phyloP scores from a whole-genome alignment of 1,140 invertebrate species.

The Hylaeus anthracinus region DNA sequence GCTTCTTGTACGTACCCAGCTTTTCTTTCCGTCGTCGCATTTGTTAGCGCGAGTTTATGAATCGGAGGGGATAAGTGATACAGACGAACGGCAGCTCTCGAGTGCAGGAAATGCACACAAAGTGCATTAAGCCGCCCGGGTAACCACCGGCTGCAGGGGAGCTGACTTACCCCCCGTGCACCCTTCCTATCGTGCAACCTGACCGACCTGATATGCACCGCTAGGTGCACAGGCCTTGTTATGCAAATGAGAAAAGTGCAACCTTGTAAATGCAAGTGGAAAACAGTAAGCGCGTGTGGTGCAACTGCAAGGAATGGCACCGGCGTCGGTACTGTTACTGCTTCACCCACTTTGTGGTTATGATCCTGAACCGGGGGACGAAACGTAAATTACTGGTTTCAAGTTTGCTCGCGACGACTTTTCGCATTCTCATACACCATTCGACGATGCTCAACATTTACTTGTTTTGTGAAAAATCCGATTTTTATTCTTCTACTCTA shows the following conservation, averaged over 20 bases:
- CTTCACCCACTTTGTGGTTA: constrained; percentile 8
- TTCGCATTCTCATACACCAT: too few species aligned
- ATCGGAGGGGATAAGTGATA: constrained; percentile 40
- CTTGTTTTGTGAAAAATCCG: too few species aligned
- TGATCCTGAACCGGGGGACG: too few species aligned
- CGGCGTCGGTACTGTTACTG: background rate
- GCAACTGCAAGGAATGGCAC: background rate
- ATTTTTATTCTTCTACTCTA: too few species aligned
- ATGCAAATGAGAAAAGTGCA: constrained; percentile 70
- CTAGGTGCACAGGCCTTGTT: constrained; percentile 64
- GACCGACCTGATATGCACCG: constrained; percentile 52
- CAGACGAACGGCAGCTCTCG: constrained; percentile 13
- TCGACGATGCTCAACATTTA: too few species aligned
- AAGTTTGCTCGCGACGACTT: too few species aligned
- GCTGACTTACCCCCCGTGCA: constrained; percentile 25
- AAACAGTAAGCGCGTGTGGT: constrained; percentile 35
- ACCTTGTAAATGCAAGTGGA: constrained; percentile 47
- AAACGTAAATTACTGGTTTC: too few species aligned
- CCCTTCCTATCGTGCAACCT: constrained; percentile 54
- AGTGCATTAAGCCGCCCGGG: constrained; percentile 48
- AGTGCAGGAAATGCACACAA: constrained; percentile 50
- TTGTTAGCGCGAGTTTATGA: constrained; percentile 34
- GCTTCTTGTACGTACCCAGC: too few species aligned
- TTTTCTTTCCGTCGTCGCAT: background rate
- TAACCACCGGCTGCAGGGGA: constrained; percentile 51